Conservation (phyloP, 2,797 vertebrate genomes). For the Amblyopsis hoosieri region DNA sequence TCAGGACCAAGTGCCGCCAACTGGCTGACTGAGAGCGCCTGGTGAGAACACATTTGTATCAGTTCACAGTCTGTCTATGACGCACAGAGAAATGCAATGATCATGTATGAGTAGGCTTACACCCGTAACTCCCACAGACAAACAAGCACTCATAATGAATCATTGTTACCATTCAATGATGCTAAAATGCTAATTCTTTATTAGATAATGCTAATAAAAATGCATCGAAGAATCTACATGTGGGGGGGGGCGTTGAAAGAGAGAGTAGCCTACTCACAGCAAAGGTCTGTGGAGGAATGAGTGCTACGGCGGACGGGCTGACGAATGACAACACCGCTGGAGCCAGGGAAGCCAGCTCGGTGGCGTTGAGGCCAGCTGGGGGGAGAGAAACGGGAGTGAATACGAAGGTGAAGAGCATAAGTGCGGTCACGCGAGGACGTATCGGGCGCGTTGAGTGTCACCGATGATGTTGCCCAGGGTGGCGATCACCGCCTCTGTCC, state of each 20-base stretch:
- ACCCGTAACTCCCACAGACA: no score
- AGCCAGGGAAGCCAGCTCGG: constrained; percentile 58
- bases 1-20: constrained; percentile 70
- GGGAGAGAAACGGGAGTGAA: constrained; percentile 14
- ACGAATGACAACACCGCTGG: constrained; percentile 56
- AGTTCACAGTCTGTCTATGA: not conserved
- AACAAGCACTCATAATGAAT: no score
- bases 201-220: not conserved
- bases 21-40: constrained; percentile 65
- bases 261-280: constrained; percentile 59
- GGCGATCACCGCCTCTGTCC: constrained; percentile 58
- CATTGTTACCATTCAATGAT: no score
- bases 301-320: constrained; percentile 41
- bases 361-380: constrained; percentile 62
- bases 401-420: not conserved
- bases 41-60: not conserved
- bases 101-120: not conserved
- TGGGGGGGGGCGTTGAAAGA: not conserved
- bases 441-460: constrained; percentile 27
- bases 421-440: no score
- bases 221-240: not conserved
- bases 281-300: constrained; percentile 52
- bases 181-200: no score
- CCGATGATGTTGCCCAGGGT: constrained; percentile 68
- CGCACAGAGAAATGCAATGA: not conserved